Conservation (phyloP, 2,888 invertebrate species). For the Frankliniella fusca region DNA sequence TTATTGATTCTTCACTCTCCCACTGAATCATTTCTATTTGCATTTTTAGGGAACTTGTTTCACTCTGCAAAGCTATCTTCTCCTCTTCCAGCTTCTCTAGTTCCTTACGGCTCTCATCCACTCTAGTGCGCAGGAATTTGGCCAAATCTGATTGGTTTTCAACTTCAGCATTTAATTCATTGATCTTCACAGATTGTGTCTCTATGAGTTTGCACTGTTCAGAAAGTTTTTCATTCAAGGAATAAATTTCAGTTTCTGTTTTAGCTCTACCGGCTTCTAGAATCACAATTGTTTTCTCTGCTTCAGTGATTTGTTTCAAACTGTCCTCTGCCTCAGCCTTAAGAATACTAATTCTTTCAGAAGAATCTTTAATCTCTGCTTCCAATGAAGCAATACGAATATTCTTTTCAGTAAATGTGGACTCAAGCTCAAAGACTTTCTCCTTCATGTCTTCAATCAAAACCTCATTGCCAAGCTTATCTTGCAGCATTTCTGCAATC, state of each 20-base stretch:
- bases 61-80: slow-evolving; percentile 34
- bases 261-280: slow-evolving; percentile 11
- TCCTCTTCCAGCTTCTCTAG: slow-evolving; percentile 36
- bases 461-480: slow-evolving; percentile 11
- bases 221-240: slow-evolving; percentile 27
- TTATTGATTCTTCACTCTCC: slow-evolving; percentile 27
- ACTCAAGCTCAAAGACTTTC: slow-evolving; percentile 13
- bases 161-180: slow-evolving; percentile 8
- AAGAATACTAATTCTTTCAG: neutral
- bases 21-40: slow-evolving; percentile 27
- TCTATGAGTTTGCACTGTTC: slow-evolving; percentile 20
- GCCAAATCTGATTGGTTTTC: slow-evolving; percentile 29
- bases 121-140: slow-evolving; percentile 32
- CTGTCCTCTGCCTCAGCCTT: slow-evolving; percentile 9
- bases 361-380: neutral
- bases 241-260: slow-evolving; percentile 9
- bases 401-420: neutral
- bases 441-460: slow-evolving; percentile 10
- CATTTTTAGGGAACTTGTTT: slow-evolving; percentile 19
- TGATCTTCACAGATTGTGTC: neutral
- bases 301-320: neutral
- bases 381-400: neutral
- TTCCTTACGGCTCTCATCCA: slow-evolving; percentile 33
- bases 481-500: slow-evolving; percentile 4
- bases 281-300: slow-evolving; percentile 8